Evolutionary conservation across 2,113 vertebrate genomes (phyloP), one percentile per base, ranked within the genome.

Genomic region (Bolborhynchus lineola): DNA sequence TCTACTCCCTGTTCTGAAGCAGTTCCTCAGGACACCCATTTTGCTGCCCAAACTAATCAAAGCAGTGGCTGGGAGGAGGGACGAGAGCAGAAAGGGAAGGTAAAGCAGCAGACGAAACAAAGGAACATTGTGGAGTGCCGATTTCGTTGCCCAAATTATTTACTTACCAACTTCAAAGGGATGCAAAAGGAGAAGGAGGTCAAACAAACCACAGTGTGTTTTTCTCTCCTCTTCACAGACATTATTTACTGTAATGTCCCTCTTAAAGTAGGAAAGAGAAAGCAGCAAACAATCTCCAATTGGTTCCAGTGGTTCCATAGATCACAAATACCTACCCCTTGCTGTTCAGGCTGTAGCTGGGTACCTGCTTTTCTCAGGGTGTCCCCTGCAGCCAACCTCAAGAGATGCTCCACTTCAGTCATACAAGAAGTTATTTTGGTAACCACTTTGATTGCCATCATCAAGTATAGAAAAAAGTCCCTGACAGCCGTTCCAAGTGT

Each of bases 101-200:
- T 39, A 88, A 42, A 93, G 44, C n/a, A 62, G 39, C 53, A 93
- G 86, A 79, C 93, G 57, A 82, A 96, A 95, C 81, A 96, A 94
- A 96, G 81, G 23, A 87, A 87, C 63, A 50, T 57, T 87, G 81
- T 82, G 47, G 78, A 91, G 63, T 53, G 70, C 39, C 23, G 41
- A 67, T 74, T 93, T 95, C 31, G 2, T 84, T 94, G 37, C 84
- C 46, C 74, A 85, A 91, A 95, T 92, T 94, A 95, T 94, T 97
- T 96, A 94, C 81, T 93, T 91, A 82, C 53, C 16, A 65, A 46
- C 92, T 92, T 96, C 93, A 97, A 97, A 96, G 63, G 59, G 74
- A 91, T 89, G 81, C 59, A 94, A 89, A 86, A 80, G 57, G 44
- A 95, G 76, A 50, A 90, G 72, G 72, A 92, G 93, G 95, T 71